These are phyloP conservation scores for Embiotoca jacksoni DNA, from an alignment of 2,113 vertebrate species.

Conservation along the genomic window DNA sequence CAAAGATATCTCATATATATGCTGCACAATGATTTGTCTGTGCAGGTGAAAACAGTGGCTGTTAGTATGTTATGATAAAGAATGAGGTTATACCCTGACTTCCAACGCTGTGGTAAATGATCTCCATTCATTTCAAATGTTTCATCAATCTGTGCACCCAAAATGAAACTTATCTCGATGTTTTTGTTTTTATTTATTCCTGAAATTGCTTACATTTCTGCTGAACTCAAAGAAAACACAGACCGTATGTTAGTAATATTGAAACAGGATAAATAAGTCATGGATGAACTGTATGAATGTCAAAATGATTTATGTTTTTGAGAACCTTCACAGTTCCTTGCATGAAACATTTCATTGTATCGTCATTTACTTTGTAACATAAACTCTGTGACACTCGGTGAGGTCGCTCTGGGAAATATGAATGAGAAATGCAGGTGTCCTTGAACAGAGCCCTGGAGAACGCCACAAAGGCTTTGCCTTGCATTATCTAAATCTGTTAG, in stretches of 20 bases:
- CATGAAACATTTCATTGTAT: slow-evolving; percentile 55
- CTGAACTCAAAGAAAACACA: slow-evolving; percentile 25
- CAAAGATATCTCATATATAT: no score
- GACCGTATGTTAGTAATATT: background rate
- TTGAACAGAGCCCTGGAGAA: slow-evolving; percentile 24
- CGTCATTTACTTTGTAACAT: slow-evolving; percentile 33
- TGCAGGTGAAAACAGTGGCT: background rate
- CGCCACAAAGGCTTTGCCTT: background rate
- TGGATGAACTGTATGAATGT: slow-evolving; percentile 50
- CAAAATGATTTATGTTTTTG: slow-evolving; percentile 38
- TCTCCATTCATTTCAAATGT: no score
- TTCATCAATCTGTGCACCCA: background rate
- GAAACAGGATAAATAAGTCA: background rate
- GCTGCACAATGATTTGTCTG: background rate
- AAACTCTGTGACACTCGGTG: slow-evolving; percentile 20
- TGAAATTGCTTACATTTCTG: slow-evolving; percentile 1
- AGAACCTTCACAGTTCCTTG: slow-evolving; percentile 27
- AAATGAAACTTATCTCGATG: background rate
- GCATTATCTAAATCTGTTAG: slow-evolving; percentile 4
- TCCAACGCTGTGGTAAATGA: no score
- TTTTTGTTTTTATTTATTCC: slow-evolving; percentile 22
- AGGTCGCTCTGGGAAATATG: slow-evolving; percentile 1
- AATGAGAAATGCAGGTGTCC: slow-evolving; percentile 28
- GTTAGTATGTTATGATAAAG: background rate
- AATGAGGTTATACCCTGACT: background rate